These are phyloP conservation scores for Drosophila affinis DNA, from an alignment of 2,888 invertebrate species.

Conservation along the genomic window DNA sequence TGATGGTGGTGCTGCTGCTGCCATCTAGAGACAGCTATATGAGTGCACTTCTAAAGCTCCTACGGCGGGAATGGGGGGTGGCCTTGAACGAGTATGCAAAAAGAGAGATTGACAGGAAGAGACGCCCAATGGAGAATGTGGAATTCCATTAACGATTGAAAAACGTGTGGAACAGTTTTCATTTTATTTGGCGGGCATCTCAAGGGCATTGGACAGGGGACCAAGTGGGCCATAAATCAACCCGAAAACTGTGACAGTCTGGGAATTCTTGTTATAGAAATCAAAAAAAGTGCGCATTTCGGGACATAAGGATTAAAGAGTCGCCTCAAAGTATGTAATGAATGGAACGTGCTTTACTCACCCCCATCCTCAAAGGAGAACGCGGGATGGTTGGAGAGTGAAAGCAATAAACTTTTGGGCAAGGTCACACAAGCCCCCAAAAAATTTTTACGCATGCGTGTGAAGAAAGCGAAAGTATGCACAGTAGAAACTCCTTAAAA, in stretches of 20 bases:
- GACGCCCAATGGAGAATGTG: conserved; percentile 9
- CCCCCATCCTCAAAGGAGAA: not conserved
- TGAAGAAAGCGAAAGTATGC: conserved; percentile 67
- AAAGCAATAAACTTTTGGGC: conserved; percentile 8
- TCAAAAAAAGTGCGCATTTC: conserved; percentile 7
- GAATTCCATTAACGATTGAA: conserved; percentile 24
- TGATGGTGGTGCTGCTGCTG: conserved; percentile 3
- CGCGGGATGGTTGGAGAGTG: not conserved
- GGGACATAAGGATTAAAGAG: conserved; percentile 9
- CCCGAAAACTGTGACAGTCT: conserved; percentile 4
- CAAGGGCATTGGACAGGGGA: conserved; percentile 25
- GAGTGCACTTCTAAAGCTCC: not conserved
- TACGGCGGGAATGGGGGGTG: not conserved
- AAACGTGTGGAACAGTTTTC: not conserved
- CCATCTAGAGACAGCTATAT: not conserved
- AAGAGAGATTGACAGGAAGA: conserved; percentile 22
- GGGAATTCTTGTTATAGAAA: conserved; percentile 5
- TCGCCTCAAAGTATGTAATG: conserved; percentile 40
- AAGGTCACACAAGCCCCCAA: conserved; percentile 5
- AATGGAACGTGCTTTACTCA: conserved; percentile 32
- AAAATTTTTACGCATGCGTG: conserved; percentile 60
- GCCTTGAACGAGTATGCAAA: conserved; percentile 31
- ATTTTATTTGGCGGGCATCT: conserved; percentile 23
- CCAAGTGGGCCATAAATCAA: conserved; percentile 10
- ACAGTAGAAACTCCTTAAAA: conserved; percentile 2